Evolutionary conservation across 1,140 invertebrate species (phyloP).

Genomic region (Drosophila ficusphila): DNA sequence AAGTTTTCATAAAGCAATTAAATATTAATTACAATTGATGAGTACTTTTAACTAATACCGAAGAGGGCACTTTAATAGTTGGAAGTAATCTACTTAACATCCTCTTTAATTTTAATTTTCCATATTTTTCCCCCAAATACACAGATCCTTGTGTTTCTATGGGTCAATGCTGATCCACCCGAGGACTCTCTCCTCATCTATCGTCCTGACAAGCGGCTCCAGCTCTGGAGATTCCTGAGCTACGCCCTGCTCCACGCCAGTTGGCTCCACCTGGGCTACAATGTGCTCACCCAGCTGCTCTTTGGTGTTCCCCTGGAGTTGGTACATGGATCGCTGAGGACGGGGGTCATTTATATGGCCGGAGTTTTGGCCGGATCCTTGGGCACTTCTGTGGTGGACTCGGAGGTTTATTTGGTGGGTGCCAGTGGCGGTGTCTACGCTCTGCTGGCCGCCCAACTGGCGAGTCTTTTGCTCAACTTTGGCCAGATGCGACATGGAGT

Average conservation of each 20-base stretch:
- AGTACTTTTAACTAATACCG: too few species aligned
- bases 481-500: slow-evolving; percentile 98
- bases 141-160: slow-evolving; percentile 95
- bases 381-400: slow-evolving; percentile 96
- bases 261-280: slow-evolving; percentile 98
- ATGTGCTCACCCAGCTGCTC: slow-evolving; percentile 95
- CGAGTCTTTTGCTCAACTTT: slow-evolving; percentile 97
- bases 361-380: slow-evolving; percentile 96
- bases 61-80: too few species aligned
- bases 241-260: slow-evolving; percentile 98
- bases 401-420: slow-evolving; percentile 96
- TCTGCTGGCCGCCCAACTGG: slow-evolving; percentile 95
- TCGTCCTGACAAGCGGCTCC: slow-evolving; percentile 94
- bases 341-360: slow-evolving; percentile 95
- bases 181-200: slow-evolving; percentile 97
- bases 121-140: too few species aligned
- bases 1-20: too few species aligned
- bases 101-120: too few species aligned
- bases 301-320: slow-evolving; percentile 97
- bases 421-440: slow-evolving; percentile 98
- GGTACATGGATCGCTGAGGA: slow-evolving; percentile 95
- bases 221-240: slow-evolving; percentile 96
- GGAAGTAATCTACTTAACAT: too few species aligned
- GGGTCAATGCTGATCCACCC: slow-evolving; percentile 91
- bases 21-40: too few species aligned